Conservation (phyloP, 2,888 invertebrate species). For the Sepioteuthis lessoniana region DNA sequence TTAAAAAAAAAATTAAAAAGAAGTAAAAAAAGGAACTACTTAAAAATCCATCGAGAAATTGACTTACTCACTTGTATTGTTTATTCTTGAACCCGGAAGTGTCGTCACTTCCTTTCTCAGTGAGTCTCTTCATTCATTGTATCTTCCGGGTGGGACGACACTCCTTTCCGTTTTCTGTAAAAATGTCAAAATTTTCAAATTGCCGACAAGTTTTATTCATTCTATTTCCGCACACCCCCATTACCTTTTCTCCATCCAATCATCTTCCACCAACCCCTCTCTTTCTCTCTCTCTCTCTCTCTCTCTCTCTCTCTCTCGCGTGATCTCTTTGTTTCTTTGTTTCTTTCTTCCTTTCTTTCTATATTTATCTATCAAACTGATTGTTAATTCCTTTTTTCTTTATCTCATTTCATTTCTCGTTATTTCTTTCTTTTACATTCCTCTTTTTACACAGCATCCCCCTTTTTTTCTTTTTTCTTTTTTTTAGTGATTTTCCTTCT, state of each 20-base stretch:
- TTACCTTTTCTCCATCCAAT: background rate
- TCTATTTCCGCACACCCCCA: background rate
- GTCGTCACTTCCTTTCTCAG: slow-evolving; percentile 11
- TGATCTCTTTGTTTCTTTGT: too few relatives aligned
- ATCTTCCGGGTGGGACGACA: background rate
- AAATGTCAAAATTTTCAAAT: slow-evolving; percentile 18
- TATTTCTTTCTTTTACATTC: background rate
- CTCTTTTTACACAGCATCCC: too few relatives aligned
- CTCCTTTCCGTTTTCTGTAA: slow-evolving; percentile 1
- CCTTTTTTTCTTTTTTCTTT: too few relatives aligned
- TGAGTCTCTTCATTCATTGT: background rate
- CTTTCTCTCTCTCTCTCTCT: background rate
- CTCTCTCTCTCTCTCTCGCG: background rate
- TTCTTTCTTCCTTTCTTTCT: too few relatives aligned
- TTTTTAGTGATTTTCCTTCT: too few relatives aligned
- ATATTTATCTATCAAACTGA: too few relatives aligned
- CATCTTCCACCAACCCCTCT: background rate
- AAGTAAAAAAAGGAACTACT: background rate
- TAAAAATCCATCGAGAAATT: slow-evolving; percentile 11
- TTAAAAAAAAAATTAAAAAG: too few relatives aligned
- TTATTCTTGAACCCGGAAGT: background rate
- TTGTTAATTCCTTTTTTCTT: too few relatives aligned
- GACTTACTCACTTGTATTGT: slow-evolving; percentile 33
- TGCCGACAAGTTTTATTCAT: slow-evolving; percentile 1
- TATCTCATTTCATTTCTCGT: too few relatives aligned